Base-by-base conservation (phyloP, 2,797 vertebrate genomes). In the Discoglossus pictus region DNA sequence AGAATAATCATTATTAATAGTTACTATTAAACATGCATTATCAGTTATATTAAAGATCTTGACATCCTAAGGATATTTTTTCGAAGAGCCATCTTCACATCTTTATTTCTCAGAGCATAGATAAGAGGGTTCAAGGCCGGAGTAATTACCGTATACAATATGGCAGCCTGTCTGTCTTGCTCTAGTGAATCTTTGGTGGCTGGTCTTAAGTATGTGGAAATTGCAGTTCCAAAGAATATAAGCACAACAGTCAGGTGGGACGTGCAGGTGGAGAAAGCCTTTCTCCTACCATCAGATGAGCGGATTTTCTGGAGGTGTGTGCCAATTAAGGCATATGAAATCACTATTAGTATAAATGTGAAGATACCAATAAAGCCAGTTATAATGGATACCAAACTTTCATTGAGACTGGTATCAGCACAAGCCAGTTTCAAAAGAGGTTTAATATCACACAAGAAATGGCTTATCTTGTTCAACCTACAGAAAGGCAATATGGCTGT, bases 401-500 rank as follows among this genome's bases (percentile, higher is more conserved):
- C 42, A 48, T 35, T 25, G n/a, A 54, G 21, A 2, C 40, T 8
- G 8, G 42, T 55, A 18, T 62, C 21, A 47, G 48, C 34, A 20
- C 66, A 69, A 23, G 66, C 40, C 16, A 69, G 31, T 21, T 47
- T 69, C 6, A 69, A 3, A 39, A 69, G 40, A 6, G 66, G 66
- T 38, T 69, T 69, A 8, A 69, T 61, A 15, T 69, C 66, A 55
- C 66, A 69, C 8, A 61, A 48, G n/a, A 62, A 69, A 55, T 69
- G 58, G 31, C 13, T 55, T 9, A 62, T 27, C 21, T 27, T 52
- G 12, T 34, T 62, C 13, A 7, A 36, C 16, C 15, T 40, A 25
- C 66, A 69, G 13, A 47, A 69, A 21, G 66, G 66, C 6, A 61
- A 48, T 17, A 24, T 54, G 16, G 53, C 61, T 2, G 39, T 62